Evolutionary conservation across 1,140 invertebrate species (phyloP).

Genomic region (Matsumurasca onukii): DNA sequence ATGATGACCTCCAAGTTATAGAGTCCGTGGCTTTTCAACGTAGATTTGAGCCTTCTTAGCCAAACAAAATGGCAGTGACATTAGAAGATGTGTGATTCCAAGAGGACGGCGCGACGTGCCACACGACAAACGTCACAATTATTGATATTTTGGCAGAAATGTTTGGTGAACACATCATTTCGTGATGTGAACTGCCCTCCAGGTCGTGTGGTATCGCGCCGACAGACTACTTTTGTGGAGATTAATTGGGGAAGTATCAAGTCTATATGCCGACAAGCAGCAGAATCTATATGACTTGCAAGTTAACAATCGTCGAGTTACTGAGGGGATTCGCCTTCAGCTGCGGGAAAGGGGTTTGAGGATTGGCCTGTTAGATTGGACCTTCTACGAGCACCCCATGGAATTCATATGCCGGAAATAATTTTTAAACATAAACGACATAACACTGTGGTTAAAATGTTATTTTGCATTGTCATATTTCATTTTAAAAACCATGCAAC

Average conservation of each 20-base stretch:
- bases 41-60: too few species aligned
- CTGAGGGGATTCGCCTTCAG: background rate
- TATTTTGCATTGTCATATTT: too few species aligned
- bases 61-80: too few species aligned
- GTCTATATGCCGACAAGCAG: conserved; percentile 5
- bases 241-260: background rate
- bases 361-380: too few species aligned
- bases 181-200: background rate
- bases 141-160: background rate
- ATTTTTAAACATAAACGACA: too few species aligned
- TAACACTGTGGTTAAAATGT: too few species aligned
- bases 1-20: too few species aligned
- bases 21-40: too few species aligned
- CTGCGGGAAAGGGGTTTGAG: background rate
- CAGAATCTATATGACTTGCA: background rate
- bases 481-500: too few species aligned
- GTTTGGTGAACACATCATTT: background rate
- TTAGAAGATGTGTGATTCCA: too few species aligned
- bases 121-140: background rate
- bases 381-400: too few species aligned
- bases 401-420: too few species aligned
- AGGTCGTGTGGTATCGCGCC: background rate
- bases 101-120: background rate
- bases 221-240: background rate
- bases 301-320: background rate